phyloP scores from a whole-genome alignment of 2,797 vertebrate genomes.

The Tarsius wallacei region DNA sequence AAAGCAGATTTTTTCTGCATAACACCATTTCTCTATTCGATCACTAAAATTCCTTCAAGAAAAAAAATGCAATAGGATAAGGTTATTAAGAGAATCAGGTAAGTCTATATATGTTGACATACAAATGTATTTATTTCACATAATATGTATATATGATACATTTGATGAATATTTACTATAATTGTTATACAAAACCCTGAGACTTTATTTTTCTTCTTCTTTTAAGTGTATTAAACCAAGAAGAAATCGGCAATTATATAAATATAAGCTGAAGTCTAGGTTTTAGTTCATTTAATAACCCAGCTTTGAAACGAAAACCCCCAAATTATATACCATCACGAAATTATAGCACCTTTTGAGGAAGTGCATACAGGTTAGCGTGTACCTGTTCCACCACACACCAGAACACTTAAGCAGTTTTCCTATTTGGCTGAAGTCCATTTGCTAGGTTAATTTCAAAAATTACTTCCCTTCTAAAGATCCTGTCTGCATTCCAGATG shows the following conservation, averaged over 20 bases:
- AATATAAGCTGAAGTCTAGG: neutral
- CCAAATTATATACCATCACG: neutral
- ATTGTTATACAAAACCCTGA: neutral
- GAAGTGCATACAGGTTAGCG: neutral
- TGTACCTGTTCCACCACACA: neutral
- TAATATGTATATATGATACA: neutral
- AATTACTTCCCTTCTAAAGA: conserved; percentile 23
- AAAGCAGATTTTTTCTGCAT: neutral
- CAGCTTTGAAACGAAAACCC: conserved; percentile 3
- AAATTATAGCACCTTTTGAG: neutral
- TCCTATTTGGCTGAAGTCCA: neutral
- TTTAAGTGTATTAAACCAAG: conserved; percentile 33
- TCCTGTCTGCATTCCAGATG: neutral
- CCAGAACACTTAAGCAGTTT: too few species aligned
- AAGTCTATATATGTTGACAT: neutral
- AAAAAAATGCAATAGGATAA: neutral
- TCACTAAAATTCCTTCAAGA: neutral
- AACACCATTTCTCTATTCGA: neutral
- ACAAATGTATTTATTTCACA: neutral
- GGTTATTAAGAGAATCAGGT: neutral
- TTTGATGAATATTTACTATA: neutral
- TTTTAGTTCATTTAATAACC: conserved; percentile 30
- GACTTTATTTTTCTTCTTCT: conserved; percentile 32
- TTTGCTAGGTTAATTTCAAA: neutral
- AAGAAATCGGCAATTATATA: neutral